Conservation (phyloP, 2,113 vertebrate genomes). For the Quiscalus mexicanus region DNA sequence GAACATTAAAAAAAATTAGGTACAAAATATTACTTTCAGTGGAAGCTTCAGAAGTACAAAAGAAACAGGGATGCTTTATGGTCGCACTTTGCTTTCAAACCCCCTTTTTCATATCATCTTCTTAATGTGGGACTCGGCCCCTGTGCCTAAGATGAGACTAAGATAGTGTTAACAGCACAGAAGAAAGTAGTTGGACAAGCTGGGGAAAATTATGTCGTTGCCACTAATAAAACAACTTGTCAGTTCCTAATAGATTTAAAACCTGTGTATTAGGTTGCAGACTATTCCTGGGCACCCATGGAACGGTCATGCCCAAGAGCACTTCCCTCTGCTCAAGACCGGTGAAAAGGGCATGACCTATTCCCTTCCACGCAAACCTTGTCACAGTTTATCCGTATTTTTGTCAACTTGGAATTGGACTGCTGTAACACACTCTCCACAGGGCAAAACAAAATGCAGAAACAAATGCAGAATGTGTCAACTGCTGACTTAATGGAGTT, state of each 20-base stretch:
- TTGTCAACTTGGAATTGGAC: slow-evolving; percentile 58
- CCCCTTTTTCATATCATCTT: background rate
- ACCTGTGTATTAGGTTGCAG: slow-evolving; percentile 41
- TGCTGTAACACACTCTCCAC: slow-evolving; percentile 61
- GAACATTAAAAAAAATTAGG: slow-evolving; percentile 49
- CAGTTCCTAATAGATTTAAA: slow-evolving; percentile 59
- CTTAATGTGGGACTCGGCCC: background rate
- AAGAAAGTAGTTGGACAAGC: slow-evolving; percentile 36
- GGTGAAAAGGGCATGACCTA: slow-evolving; percentile 70
- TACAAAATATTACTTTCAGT: slow-evolving; percentile 63
- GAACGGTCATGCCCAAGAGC: slow-evolving; percentile 63
- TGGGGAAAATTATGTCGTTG: slow-evolving; percentile 35
- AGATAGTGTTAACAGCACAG: background rate
- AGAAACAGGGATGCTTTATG: slow-evolving; percentile 28
- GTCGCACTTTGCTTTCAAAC: background rate
- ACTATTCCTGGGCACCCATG: slow-evolving; percentile 28
- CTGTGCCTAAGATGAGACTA: background rate
- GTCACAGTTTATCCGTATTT: slow-evolving; percentile 65
- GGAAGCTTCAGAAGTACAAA: slow-evolving; percentile 53
- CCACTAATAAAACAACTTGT: slow-evolving; percentile 55
- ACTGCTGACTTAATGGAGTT: slow-evolving; percentile 51
- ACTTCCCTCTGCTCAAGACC: slow-evolving; percentile 50
- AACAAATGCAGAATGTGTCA: slow-evolving; percentile 63
- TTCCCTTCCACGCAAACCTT: slow-evolving; percentile 67
- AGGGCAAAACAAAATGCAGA: slow-evolving; percentile 65